Evolutionary conservation across 2,797 vertebrate species (phyloP), one percentile per base, ranked within the genome.

Genomic region (Cryptoprocta ferox): DNA sequence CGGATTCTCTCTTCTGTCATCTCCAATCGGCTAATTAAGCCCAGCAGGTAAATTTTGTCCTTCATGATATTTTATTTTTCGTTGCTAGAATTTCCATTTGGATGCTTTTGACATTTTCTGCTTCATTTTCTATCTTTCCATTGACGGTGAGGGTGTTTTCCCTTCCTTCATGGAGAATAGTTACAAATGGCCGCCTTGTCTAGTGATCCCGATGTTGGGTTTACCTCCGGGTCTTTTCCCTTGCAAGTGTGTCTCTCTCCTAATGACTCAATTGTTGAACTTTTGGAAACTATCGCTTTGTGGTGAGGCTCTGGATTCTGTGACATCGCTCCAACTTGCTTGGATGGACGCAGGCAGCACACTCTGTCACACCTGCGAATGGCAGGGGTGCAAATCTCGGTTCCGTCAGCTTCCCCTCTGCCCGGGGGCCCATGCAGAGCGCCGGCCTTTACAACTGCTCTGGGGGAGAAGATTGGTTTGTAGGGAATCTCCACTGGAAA

Each of bases 371-470:
- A 2, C 24, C 56, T 19, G 30, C 0, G 32, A 35, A 18, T 1
- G 63, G 1, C 66, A 19, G n/a, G 78, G 15, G 35, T 42, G 28
- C 3, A 9, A 5, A 1, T 24, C 6, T 12, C 65, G 2, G 45
- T 5, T 53, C 13, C 0, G 0, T 8, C n/a, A 3, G 24, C 71
- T 37, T 37, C 21, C 24, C 0, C 0, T 15, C 8, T 2, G 39
- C 79, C 35, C 39, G 1, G 56, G 42, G 24, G 24, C 24, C 30
- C 81, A 42, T 16, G 28, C 35, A 15, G 59, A 7, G 48, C 11
- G 48, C 59, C 32, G 1, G 10, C 14, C 0, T 6, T 11, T 21
- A 3, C 3, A 1, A 70, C 2, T 42, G 73, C 0, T 14, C 56
- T n/a, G 3, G 53, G 30, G 3, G 30, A 24, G 70, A 39, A 61